phyloP scores from a whole-genome alignment of 2,888 invertebrate genomes.

The Drosophila aldrichi region DNA sequence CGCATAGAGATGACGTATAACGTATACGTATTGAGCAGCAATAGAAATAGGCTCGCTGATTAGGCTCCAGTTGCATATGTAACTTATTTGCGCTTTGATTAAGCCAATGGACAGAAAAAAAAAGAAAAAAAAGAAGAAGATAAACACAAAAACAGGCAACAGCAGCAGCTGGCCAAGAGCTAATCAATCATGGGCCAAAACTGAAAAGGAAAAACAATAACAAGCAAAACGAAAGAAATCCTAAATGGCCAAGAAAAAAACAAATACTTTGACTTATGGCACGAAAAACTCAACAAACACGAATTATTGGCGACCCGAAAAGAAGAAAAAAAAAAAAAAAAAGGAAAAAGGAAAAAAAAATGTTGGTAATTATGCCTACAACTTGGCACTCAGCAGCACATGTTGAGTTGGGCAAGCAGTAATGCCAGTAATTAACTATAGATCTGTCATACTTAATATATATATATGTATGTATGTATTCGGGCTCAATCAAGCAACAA shows the following conservation, averaged over 20 bases:
- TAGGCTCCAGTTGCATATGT: background rate
- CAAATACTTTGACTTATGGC: conserved; percentile 51
- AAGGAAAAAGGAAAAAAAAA: conserved; percentile 15
- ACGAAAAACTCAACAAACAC: background rate
- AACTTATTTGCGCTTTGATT: background rate
- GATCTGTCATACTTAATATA: conserved; percentile 66
- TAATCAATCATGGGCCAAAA: conserved; percentile 62
- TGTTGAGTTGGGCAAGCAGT: conserved; percentile 44
- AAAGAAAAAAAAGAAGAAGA: background rate
- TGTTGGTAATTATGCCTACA: conserved; percentile 61
- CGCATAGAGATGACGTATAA: background rate
- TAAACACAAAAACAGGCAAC: background rate
- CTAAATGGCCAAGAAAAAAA: conserved; percentile 13
- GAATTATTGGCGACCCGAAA: background rate
- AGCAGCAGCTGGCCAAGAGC: conserved; percentile 36
- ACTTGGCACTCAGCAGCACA: conserved; percentile 64
- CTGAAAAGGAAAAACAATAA: conserved; percentile 4
- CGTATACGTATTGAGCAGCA: background rate
- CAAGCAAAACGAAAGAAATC: conserved; percentile 6
- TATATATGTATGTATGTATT: conserved; percentile 12
- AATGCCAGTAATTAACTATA: conserved; percentile 74
- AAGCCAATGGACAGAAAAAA: background rate
- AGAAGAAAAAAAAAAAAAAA: conserved; percentile 23
- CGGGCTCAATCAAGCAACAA: conserved; percentile 39
- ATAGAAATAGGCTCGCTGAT: background rate